Percentiles rank a stretch among this genome's conserved stretches.
These are phyloP conservation scores for Drosophila sulfurigaster DNA, from an alignment of 1,140 invertebrate genomes.

Conservation along the genomic window DNA sequence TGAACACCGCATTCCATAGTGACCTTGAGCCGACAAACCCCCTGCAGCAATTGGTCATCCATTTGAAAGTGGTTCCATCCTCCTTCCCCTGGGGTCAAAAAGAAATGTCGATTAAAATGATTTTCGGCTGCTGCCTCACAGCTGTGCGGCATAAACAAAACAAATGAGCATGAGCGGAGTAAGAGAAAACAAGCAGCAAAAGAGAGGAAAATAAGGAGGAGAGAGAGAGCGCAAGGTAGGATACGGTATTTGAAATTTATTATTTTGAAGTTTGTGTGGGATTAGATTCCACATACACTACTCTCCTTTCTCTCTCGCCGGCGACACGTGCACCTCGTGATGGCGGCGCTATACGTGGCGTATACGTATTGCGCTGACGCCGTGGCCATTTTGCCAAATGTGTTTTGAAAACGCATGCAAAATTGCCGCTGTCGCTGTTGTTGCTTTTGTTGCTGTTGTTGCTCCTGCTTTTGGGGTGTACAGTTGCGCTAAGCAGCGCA, in stretches of 20 bases:
- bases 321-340: conserved; percentile 61
- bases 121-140: conserved; percentile 65
- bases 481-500: conserved; percentile 55
- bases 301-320: conserved; percentile 18
- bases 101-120: conserved; percentile 64
- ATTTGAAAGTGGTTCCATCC: background rate
- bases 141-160: conserved; percentile 78
- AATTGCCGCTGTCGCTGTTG: conserved; percentile 20
- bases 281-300: background rate
- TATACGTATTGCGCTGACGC: conserved; percentile 80
- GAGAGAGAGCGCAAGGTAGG: conserved; percentile 3
- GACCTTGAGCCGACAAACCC: conserved; percentile 56
- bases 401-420: conserved; percentile 73
- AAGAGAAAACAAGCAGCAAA: conserved; percentile 15
- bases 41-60: conserved; percentile 21
- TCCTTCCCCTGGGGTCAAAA: conserved; percentile 20
- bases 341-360: conserved; percentile 66
- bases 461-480: conserved; percentile 19
- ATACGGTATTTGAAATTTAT: background rate
- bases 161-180: conserved; percentile 44
- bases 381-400: conserved; percentile 75
- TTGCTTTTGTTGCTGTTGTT: background rate
- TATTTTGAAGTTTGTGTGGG: background rate
- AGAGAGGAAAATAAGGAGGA: background rate
- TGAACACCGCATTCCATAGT: conserved; percentile 11